Evolutionary conservation across 2,888 invertebrate genomes (phyloP).

Genomic region (Petrolisthes cinctipes): DNA sequence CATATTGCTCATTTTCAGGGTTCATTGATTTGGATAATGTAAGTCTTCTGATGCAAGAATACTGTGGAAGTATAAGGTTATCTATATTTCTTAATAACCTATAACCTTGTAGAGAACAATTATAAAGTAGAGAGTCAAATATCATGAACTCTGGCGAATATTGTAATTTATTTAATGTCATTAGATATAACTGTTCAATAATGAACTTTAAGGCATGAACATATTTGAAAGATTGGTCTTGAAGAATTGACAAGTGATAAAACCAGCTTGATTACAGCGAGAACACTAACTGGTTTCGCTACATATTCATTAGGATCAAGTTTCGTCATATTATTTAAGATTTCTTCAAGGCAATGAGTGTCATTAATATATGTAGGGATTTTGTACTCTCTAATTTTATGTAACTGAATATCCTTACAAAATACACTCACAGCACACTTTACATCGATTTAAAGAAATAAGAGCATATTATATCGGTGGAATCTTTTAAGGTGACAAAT

Average conservation of each 20-base stretch:
- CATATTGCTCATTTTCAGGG: background rate
- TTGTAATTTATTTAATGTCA: background rate
- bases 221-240: background rate
- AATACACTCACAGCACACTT: too few species aligned
- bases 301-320: background rate
- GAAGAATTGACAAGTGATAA: background rate
- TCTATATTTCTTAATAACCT: background rate
- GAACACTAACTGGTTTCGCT: background rate
- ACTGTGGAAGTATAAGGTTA: background rate
- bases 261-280: background rate
- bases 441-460: too few species aligned
- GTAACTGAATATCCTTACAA: too few species aligned
- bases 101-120: background rate
- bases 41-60: too few species aligned
- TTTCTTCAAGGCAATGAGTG: background rate
- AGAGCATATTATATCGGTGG: too few species aligned
- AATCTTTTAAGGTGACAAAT: too few species aligned
- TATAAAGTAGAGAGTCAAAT: background rate
- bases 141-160: background rate
- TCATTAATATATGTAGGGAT: background rate
- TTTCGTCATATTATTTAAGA: background rate
- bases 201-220: background rate
- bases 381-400: too few species aligned
- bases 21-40: background rate
- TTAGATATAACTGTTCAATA: background rate